Evolutionary conservation across 2,888 invertebrate genomes (phyloP).

Genomic region (Pegoplata infirma): DNA sequence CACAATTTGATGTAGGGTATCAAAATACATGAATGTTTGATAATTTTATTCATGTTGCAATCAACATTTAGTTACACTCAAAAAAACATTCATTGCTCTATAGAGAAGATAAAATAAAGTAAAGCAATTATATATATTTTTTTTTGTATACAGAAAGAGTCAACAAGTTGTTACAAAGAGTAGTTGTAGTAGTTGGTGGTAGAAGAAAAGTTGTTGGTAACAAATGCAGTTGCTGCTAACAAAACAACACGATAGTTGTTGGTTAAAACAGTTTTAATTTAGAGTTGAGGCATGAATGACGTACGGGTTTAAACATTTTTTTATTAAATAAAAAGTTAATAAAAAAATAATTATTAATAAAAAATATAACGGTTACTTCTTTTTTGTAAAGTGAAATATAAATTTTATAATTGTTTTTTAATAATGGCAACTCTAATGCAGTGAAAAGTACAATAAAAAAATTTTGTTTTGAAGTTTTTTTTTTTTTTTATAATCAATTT

Average conservation of each 20-base stretch:
- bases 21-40: conserved; percentile 41
- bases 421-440: background rate
- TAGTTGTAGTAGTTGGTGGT: conserved; percentile 9
- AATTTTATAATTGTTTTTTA: background rate
- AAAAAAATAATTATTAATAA: conserved; percentile 1
- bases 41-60: conserved; percentile 59
- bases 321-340: background rate
- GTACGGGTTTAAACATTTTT: conserved; percentile 35
- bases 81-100: conserved; percentile 3
- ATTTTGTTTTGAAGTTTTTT: background rate
- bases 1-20: no score
- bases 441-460: background rate
- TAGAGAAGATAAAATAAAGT: conserved; percentile 31
- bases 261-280: conserved; percentile 53
- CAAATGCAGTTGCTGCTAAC: conserved; percentile 41
- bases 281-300: conserved; percentile 51
- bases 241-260: no score
- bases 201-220: conserved; percentile 31
- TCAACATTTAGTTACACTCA: conserved; percentile 36
- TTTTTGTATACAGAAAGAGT: conserved; percentile 26
- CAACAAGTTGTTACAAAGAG: conserved; percentile 29
- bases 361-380: conserved; percentile 23
- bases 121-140: background rate
- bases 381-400: no score
- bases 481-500: background rate